Evolutionary conservation across 2,797 vertebrate genomes (phyloP), one percentile per base, ranked within the genome.

Genomic region (Silurus lanzhouensis): DNA sequence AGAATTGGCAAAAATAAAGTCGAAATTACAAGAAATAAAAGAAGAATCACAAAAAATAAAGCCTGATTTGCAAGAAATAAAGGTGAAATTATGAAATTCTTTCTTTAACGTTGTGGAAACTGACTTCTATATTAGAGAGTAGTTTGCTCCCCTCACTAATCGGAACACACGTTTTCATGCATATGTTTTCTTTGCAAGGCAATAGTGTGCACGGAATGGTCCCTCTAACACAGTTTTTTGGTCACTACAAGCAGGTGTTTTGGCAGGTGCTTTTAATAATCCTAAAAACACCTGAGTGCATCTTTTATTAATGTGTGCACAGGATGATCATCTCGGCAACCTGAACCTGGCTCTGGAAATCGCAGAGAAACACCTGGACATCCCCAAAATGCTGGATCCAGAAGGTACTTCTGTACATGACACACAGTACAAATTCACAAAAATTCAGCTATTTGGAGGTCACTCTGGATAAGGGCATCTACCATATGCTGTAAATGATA

Each of bases 321-420:
- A 97, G 96, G 96, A 96, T 87, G 96, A 97, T 91, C 94, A 95
- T 64, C 89, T 97, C 90, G 95, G 95, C 84, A 97, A 97, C 91
- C 95, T 97, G 82, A 97, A 95, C 87, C 91, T 97, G 91, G 96
- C 96, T 85, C 96, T 97, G 94, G 96, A 97, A 88, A 92, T 97
- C 44, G 96, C 96, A 71, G 96, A 97, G 93, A 97, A 97, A 83
- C 94, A 97, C 89, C 90, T 97, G 91, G 96, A 97, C 92, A 97
- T 97, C 83, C 96, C 96, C 10, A 97, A 97, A 92, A 97, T 97
- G 96, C 67, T 97, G 91, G 96, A 97, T 88, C 95, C 96, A 80
- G 96, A 97, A 96, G 96, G 96, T 97, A 52, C 6, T 1, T 22
- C 4, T 27, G 31, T 61, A 72, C 48, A 72, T 6, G 20, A 14